These are phyloP conservation scores for Gortyna flavago DNA, from an alignment of 2,888 invertebrate species.

Conservation along the genomic window DNA sequence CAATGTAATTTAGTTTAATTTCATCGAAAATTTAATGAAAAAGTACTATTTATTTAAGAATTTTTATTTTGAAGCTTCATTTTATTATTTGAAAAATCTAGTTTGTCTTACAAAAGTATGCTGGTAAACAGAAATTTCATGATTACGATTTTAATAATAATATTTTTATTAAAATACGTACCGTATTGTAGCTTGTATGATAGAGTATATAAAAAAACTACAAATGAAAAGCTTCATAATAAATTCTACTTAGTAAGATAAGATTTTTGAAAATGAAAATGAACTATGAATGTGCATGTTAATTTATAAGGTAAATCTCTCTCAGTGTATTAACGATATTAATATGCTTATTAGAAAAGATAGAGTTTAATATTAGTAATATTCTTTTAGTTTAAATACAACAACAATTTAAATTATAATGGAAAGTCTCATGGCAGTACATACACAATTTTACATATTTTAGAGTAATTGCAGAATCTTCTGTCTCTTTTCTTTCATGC, in stretches of 20 bases:
- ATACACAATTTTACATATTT: too few relatives aligned
- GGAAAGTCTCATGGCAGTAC: neutral
- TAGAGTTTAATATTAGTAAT: conserved; percentile 5
- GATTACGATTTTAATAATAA: neutral
- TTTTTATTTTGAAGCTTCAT: neutral
- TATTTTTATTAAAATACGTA: conserved; percentile 7
- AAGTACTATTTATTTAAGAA: neutral
- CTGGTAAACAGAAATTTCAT: neutral
- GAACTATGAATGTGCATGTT: conserved; percentile 44
- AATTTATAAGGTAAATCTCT: conserved; percentile 13
- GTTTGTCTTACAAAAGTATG: neutral
- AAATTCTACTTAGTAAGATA: conserved; percentile 44
- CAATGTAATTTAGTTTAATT: neutral
- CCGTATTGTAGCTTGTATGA: conserved; percentile 31
- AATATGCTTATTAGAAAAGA: neutral
- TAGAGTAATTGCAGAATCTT: neutral
- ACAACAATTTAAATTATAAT: neutral
- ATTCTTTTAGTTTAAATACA: conserved; percentile 18
- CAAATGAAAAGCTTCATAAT: conserved; percentile 48
- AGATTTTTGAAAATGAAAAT: conserved; percentile 39
- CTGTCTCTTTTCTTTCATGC: neutral
- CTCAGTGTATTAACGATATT: neutral
- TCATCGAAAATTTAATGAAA: neutral
- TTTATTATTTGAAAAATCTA: neutral
- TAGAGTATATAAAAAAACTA: conserved; percentile 45